Percentiles rank a stretch among this genome's conserved stretches.
Evolutionary conservation across 2,797 vertebrate genomes (phyloP).

Genomic region (Eupleurogrammus muticus): DNA sequence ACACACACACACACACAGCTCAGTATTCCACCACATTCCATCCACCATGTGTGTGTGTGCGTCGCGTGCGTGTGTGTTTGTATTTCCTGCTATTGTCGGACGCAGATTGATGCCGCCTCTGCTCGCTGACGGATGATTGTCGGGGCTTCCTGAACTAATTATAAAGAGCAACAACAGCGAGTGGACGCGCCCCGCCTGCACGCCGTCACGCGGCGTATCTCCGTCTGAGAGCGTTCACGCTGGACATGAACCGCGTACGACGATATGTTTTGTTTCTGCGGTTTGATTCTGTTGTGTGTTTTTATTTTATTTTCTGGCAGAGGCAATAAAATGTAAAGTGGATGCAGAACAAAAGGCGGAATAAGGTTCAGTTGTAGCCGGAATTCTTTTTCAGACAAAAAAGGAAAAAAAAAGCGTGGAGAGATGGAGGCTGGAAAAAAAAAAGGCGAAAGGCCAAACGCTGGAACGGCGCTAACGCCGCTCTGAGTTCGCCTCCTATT

Average conservation of each 20-base stretch:
- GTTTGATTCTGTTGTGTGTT: no score
- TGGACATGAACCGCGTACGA: not conserved
- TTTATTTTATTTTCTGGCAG: not conserved
- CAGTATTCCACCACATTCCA: no score
- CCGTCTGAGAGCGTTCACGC: conserved; percentile 6
- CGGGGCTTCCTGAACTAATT: conserved; percentile 98
- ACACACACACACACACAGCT: conserved; percentile 8
- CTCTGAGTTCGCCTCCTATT: conserved; percentile 56
- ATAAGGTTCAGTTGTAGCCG: not conserved
- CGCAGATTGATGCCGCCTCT: conserved; percentile 96
- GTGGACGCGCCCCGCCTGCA: conserved; percentile 86
- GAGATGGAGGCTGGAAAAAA: conserved; percentile 18
- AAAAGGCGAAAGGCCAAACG: conserved; percentile 48
- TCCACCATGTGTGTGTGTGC: not conserved
- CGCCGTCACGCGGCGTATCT: conserved; percentile 6
- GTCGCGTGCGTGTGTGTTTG: conserved; percentile 71
- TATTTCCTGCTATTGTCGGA: conserved; percentile 99
- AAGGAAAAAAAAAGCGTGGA: conserved; percentile 10
- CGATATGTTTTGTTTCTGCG: not conserved
- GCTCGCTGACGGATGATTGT: conserved; percentile 98
- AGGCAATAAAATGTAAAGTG: not conserved
- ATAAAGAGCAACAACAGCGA: conserved; percentile 98
- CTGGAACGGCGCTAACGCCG: conserved; percentile 39
- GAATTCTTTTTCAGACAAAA: conserved; percentile 1
- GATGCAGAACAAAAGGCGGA: not conserved